A percentile compares a stretch with the other conserved stretches of the same genome.
Evolutionary conservation across 2,113 vertebrate genomes (phyloP).

Genomic region (Gopherus flavomarginatus): DNA sequence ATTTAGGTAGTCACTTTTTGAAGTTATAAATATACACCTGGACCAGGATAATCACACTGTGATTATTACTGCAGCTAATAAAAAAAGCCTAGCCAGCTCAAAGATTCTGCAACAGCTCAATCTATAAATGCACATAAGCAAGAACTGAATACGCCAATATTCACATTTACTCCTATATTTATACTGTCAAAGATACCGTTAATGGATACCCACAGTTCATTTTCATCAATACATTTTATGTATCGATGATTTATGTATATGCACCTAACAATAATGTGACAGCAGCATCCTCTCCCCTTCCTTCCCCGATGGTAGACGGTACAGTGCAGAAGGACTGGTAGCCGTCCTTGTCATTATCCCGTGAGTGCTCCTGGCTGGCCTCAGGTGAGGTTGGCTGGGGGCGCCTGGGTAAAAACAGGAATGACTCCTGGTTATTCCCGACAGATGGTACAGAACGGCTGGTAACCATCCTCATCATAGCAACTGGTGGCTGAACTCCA

Average conservation of each 20-base stretch:
- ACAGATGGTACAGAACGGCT: too few relatives aligned
- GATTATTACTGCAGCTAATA: neutral
- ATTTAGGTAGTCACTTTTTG: neutral
- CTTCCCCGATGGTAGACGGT: too few relatives aligned
- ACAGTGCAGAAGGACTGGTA: too few relatives aligned
- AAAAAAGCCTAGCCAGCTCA: neutral
- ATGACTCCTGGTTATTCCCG: too few relatives aligned
- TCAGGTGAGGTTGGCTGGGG: too few relatives aligned
- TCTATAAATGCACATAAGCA: neutral
- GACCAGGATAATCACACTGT: neutral
- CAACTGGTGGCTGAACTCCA: too few relatives aligned
- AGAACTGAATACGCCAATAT: neutral
- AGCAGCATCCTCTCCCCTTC: too few relatives aligned
- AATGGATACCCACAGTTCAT: neutral
- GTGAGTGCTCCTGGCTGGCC: too few relatives aligned
- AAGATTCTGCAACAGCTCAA: neutral
- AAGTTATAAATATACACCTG: neutral
- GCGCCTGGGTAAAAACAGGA: too few relatives aligned
- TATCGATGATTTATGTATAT: neutral
- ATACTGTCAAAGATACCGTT: neutral
- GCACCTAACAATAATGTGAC: neutral
- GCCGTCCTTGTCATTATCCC: too few relatives aligned
- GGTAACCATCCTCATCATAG: too few relatives aligned
- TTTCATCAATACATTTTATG: neutral
- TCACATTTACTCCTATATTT: neutral